A percentile compares a stretch with the other conserved stretches of the same genome.
Conservation (phyloP, 2,113 vertebrate genomes). For the Pycnonotus jocosus region DNA sequence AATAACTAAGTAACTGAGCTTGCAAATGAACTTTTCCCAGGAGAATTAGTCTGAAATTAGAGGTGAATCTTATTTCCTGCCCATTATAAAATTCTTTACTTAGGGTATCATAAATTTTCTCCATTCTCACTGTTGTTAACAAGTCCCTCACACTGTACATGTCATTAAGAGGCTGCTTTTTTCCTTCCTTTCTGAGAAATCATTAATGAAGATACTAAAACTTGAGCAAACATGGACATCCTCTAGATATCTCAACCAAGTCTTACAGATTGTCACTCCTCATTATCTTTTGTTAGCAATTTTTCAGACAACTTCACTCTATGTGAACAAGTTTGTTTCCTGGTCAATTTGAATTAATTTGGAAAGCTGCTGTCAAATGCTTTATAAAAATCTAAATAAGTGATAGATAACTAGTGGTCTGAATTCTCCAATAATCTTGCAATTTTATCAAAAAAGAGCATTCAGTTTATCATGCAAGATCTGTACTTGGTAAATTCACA, state of each 20-base stretch:
- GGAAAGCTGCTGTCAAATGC: not conserved
- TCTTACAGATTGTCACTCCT: not conserved
- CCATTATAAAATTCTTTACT: not conserved
- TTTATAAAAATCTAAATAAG: not conserved
- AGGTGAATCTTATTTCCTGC: not conserved
- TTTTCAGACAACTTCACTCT: not conserved
- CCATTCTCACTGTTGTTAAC: not conserved
- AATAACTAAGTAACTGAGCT: not conserved
- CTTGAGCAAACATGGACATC: not conserved
- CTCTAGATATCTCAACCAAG: not conserved
- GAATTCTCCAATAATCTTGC: not conserved
- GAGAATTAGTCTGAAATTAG: not conserved
- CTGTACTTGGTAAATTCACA: not conserved
- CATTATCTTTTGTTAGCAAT: not conserved
- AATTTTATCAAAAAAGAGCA: not conserved
- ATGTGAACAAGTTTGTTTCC: not conserved
- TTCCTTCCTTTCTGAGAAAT: not conserved
- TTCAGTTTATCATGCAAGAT: not conserved
- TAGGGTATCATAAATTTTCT: not conserved
- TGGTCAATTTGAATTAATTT: not conserved
- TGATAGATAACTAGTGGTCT: not conserved
- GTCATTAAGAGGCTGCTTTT: not conserved
- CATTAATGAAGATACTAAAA: not conserved
- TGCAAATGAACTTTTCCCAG: not conserved
- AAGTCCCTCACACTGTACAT: not conserved